Conservation (phyloP, 2,797 vertebrate genomes). For the Pteropus rufus region DNA sequence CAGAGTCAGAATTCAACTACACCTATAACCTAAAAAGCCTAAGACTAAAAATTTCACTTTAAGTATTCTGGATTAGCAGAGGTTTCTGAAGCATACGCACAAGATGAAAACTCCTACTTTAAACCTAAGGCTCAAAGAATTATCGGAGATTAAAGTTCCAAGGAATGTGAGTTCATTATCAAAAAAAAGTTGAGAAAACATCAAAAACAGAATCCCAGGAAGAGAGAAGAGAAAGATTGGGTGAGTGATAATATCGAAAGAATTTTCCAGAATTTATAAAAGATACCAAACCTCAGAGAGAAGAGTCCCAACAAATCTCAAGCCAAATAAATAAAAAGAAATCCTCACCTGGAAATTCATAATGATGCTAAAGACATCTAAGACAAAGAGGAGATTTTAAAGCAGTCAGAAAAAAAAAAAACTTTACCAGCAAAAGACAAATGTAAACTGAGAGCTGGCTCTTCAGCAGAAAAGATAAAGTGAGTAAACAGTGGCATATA, state of each 20-base stretch:
- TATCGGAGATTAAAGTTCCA: not conserved
- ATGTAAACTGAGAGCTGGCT: not conserved
- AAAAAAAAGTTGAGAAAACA: not conserved
- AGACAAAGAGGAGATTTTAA: not conserved
- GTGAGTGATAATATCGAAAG: not conserved
- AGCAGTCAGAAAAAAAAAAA: not conserved
- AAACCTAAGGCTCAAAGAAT: not conserved
- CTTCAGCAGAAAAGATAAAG: not conserved
- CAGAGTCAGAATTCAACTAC: not conserved
- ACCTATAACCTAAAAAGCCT: not conserved
- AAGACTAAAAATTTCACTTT: not conserved
- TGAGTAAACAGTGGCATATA: not conserved
- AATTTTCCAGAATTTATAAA: constrained; percentile 4
- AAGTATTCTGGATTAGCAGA: not conserved
- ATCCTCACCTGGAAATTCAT: not conserved
- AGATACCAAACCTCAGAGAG: not conserved
- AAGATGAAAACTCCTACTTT: not conserved
- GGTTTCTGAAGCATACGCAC: not conserved
- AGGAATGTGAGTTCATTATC: not conserved
- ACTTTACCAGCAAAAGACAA: not conserved
- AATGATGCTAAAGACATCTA: not conserved
- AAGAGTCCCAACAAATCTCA: not conserved
- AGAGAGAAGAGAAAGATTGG: not conserved
- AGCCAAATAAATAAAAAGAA: constrained; percentile 22
- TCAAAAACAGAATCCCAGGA: not conserved